Percentiles rank a stretch among this genome's conserved stretches.
Conservation (phyloP, 2,888 invertebrate species). For the Harpalus rubripes region DNA sequence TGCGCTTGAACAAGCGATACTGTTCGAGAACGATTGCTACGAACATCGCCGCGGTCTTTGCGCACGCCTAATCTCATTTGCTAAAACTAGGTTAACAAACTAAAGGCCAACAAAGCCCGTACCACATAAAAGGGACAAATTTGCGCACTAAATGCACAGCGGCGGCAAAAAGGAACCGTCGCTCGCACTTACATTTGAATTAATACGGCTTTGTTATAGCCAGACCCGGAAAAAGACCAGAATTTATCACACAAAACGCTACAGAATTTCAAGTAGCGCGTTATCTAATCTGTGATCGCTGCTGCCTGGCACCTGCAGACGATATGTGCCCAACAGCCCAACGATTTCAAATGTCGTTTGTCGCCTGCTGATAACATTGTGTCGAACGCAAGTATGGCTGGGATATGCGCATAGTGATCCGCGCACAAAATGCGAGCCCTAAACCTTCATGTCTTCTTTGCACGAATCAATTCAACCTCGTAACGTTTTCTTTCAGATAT, state of each 20-base stretch:
- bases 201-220: conserved; percentile 56
- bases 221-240: conserved; percentile 21
- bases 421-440: conserved; percentile 15
- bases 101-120: conserved; percentile 51
- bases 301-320: conserved; percentile 36
- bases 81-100: conserved; percentile 54
- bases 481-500: conserved; percentile 32
- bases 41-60: neutral
- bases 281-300: conserved; percentile 56
- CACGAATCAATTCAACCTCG: conserved; percentile 34
- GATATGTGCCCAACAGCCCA: conserved; percentile 32
- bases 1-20: conserved; percentile 9
- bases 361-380: conserved; percentile 55
- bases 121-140: conserved; percentile 49
- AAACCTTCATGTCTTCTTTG: conserved; percentile 40
- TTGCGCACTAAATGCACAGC: conserved; percentile 46
- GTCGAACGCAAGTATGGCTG: conserved; percentile 43
- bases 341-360: conserved; percentile 52
- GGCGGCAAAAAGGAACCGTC: conserved; percentile 48
- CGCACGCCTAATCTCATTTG: conserved; percentile 23
- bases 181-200: conserved; percentile 53
- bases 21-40: neutral
- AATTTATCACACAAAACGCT: conserved; percentile 49
- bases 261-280: conserved; percentile 58
- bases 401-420: conserved; percentile 47